Base-by-base conservation (phyloP, 37 sponge, comb jelly and placozoan genomes). In the Amphimedon queenslandica region DNA sequence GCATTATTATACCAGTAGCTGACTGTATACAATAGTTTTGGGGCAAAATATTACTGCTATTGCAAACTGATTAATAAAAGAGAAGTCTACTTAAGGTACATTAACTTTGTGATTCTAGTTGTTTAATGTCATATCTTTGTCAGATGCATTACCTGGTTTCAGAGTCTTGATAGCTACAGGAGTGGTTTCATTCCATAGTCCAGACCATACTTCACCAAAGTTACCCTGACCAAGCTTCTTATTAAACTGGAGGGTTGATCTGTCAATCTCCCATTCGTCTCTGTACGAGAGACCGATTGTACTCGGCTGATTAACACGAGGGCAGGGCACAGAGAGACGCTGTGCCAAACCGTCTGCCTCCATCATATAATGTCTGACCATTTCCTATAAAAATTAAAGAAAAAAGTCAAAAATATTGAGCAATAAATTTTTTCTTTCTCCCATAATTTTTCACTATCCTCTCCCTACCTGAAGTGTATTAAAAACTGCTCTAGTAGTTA, bases 221-320 rank as follows among this genome's bases (percentile, higher is more conserved):
- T 84, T 78, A 37, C 93, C 93, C 34, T 72, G 72, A 2, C 93
- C 93, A 4, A 93, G 80, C 68, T 88, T 88, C 80, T 74, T 88
- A 8, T 80, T 47, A 43, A 93, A 82, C 55, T 78, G 63, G n/a
- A 93, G 79, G 0, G 86, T 82, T 6, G 55, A 56, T 35, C 93
- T 77, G 20, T 93, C 93, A 25, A 93, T 93, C 78, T 93, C 93
- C 93, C 93, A 93, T 64, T 93, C 89, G 74, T 93, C 93, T 25
- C 75, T 73, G 77, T 90, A 85, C 2, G 87, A 85, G 42, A 90
- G 86, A 18, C 78, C 76, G 24, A 69, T 74, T 29, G 91, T 90
- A 0, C 42, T 63, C 4, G 87, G 91, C 16, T 61, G 37, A 31
- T 80, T 70, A 29, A 65, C 56, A 2, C 88, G 64, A 0, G 73